Conservation (phyloP, 2,113 vertebrate species). For the Crotophaga sulcirostris region DNA sequence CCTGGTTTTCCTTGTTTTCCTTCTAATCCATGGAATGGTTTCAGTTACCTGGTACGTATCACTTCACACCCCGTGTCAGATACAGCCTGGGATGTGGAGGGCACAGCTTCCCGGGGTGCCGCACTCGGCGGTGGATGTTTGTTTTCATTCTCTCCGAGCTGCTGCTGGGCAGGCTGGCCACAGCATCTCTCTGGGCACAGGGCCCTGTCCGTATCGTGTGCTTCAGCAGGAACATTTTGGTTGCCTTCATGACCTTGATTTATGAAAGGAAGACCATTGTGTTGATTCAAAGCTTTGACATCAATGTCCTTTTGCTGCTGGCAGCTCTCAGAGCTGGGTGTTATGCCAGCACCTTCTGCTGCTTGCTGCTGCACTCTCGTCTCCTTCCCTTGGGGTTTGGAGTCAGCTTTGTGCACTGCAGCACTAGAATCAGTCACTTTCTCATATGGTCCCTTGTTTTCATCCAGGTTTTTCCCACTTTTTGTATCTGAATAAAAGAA, state of each 20-base stretch:
- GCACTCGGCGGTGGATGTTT: accelerated
- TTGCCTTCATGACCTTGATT: not conserved
- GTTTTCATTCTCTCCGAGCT: not conserved
- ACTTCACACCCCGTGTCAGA: conserved; percentile 8
- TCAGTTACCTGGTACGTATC: conserved; percentile 64
- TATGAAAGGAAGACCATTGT: not conserved
- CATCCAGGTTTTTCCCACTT: conserved; percentile 22
- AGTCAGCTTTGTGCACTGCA: not conserved
- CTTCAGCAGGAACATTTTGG: not conserved
- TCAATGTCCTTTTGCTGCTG: not conserved
- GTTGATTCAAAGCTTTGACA: not conserved
- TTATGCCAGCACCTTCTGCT: not conserved
- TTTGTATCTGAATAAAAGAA: conserved; percentile 40
- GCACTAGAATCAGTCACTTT: not conserved
- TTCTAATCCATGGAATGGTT: not conserved
- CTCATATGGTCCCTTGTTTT: not conserved
- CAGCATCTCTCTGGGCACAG: not conserved
- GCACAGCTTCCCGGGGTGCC: not conserved
- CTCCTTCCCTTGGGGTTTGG: not conserved
- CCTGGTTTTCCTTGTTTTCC: not conserved
- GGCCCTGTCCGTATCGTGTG: not conserved
- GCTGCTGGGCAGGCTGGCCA: not conserved
- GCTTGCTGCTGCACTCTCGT: not conserved
- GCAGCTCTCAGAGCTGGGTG: not conserved
- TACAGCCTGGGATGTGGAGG: not conserved